Evolutionary conservation across 1,140 invertebrate species (phyloP).

Genomic region (Drosophila triauraria): DNA sequence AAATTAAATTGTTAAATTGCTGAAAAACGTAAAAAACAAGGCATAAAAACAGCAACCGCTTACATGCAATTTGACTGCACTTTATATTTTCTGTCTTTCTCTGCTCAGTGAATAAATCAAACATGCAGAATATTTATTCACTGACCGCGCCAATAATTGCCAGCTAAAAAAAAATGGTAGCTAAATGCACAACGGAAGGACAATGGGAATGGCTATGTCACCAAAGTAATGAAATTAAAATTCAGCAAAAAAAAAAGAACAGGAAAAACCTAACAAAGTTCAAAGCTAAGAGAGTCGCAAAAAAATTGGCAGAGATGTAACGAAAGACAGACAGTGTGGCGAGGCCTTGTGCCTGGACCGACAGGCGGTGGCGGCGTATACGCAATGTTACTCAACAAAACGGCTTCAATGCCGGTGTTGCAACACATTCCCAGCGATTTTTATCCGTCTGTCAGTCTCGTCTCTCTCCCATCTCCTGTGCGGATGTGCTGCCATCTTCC

Average conservation of each 20-base stretch:
- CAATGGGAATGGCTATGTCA: neutral
- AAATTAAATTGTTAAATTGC: constrained; percentile 41
- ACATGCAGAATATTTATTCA: constrained; percentile 24
- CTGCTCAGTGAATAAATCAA: constrained; percentile 37
- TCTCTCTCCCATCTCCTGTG: neutral
- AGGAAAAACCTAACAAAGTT: neutral
- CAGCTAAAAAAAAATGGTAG: neutral
- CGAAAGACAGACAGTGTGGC: neutral
- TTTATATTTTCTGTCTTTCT: constrained; percentile 5
- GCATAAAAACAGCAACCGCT: neutral
- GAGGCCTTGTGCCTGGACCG: neutral
- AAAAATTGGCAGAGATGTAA: neutral
- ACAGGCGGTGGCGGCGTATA: constrained; percentile 31
- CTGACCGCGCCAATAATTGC: neutral
- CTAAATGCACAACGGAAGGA: neutral
- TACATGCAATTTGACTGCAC: neutral
- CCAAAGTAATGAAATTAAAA: neutral
- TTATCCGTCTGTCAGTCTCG: constrained; percentile 10
- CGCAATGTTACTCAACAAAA: constrained; percentile 23
- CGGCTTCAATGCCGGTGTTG: constrained; percentile 18
- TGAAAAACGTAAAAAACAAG: neutral
- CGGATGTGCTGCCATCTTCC: neutral
- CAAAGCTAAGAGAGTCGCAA: neutral
- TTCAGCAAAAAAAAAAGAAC: neutral
- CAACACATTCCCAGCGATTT: constrained; percentile 16